A percentile compares a stretch with the other conserved stretches of the same genome.
Evolutionary conservation across 2,888 invertebrate species (phyloP).

Genomic region (Dusona sp.): DNA sequence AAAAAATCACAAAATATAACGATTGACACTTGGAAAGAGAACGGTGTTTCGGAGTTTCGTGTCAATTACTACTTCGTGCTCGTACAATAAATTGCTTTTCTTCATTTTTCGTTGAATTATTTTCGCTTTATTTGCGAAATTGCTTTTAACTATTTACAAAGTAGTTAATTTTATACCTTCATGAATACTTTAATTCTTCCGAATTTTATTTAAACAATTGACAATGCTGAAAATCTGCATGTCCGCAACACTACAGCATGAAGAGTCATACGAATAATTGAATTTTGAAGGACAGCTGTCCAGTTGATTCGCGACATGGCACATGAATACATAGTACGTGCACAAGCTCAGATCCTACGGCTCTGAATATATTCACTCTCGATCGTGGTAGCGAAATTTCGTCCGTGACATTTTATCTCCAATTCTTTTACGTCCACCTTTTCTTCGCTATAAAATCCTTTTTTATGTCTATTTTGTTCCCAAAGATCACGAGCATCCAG

Average conservation of each 20-base stretch:
- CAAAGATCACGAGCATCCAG: neutral
- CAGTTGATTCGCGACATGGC: slow-evolving; percentile 30
- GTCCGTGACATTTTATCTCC: neutral
- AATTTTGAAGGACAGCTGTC: slow-evolving; percentile 21
- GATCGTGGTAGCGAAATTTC: neutral
- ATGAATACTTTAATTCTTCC: neutral
- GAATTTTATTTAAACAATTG: neutral
- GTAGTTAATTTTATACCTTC: neutral
- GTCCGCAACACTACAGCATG: too few relatives aligned
- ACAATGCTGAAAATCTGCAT: neutral
- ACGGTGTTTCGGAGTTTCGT: neutral
- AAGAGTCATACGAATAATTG: slow-evolving; percentile 17
- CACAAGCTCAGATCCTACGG: neutral
- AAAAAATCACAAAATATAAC: neutral
- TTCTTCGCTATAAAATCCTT: neutral
- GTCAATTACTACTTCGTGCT: neutral
- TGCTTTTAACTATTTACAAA: neutral
- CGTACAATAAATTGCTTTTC: neutral
- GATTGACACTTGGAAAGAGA: slow-evolving; percentile 19
- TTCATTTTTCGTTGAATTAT: neutral
- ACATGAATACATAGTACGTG: slow-evolving; percentile 14
- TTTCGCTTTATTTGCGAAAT: neutral
- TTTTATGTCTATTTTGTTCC: neutral
- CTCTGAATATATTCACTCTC: slow-evolving; percentile 1
- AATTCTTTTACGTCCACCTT: neutral